phyloP scores from a whole-genome alignment of 1,140 invertebrate genomes.

The Stegodyphus mimosarum region DNA sequence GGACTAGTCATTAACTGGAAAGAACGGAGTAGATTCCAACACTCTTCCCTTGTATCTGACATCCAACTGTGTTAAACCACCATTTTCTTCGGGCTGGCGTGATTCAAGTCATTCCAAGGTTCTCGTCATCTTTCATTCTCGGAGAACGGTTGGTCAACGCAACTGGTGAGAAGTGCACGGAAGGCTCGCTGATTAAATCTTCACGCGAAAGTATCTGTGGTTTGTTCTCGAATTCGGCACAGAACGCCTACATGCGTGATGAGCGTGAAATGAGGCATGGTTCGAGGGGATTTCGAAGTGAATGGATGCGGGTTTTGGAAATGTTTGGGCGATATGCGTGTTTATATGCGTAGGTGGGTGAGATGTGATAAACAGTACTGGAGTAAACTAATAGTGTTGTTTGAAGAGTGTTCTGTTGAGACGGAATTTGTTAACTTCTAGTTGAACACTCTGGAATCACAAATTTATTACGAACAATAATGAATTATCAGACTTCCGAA shows the following conservation, averaged over 20 bases:
- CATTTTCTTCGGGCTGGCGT: not conserved
- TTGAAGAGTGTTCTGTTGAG: too few species aligned
- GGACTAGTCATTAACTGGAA: too few species aligned
- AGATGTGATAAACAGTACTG: too few species aligned
- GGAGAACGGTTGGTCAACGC: conserved; percentile 23
- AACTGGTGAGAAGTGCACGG: conserved; percentile 38
- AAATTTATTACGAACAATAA: too few species aligned
- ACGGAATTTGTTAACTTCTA: too few species aligned
- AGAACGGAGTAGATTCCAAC: too few species aligned
- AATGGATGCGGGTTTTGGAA: not conserved
- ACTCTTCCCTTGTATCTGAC: too few species aligned
- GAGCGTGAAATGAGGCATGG: not conserved
- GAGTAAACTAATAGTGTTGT: too few species aligned
- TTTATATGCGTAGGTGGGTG: too few species aligned
- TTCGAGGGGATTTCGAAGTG: not conserved
- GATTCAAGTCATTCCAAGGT: not conserved
- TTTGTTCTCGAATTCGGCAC: not conserved
- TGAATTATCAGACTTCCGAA: too few species aligned
- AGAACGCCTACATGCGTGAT: not conserved
- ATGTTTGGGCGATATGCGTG: not conserved
- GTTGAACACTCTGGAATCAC: too few species aligned
- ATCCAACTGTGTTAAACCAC: not conserved
- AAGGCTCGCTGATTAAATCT: conserved; percentile 43
- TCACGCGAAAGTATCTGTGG: not conserved
- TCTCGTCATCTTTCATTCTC: conserved; percentile 41